A percentile compares a stretch with the other conserved stretches of the same genome.
phyloP scores from a whole-genome alignment of 2,113 vertebrate species.

The Salvelinus namaycush region DNA sequence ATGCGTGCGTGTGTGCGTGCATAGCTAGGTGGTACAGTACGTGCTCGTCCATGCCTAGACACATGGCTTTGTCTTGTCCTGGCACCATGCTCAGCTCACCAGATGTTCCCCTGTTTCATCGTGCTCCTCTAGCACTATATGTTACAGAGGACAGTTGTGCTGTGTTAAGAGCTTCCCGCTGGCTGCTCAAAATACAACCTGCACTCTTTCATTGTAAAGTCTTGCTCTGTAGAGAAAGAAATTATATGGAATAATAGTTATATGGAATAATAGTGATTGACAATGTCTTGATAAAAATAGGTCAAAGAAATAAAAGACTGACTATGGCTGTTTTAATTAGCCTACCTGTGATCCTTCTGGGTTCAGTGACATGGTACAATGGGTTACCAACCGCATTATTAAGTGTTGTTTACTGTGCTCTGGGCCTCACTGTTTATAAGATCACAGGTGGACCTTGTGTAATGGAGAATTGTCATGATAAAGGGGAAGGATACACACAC shows the following conservation, averaged over 20 bases:
- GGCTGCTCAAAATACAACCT: slow-evolving; percentile 54
- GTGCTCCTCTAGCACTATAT: slow-evolving; percentile 65
- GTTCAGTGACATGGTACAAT: background rate
- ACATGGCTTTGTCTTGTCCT: slow-evolving; percentile 79
- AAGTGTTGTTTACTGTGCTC: background rate
- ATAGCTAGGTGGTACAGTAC: slow-evolving; percentile 21
- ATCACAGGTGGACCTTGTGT: slow-evolving; percentile 10
- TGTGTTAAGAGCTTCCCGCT: slow-evolving; percentile 14
- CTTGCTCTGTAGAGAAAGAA: slow-evolving; percentile 34
- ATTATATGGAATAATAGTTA: background rate
- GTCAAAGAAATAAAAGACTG: background rate
- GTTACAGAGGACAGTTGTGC: slow-evolving; percentile 56
- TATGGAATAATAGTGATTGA: background rate
- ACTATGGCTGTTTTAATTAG: background rate
- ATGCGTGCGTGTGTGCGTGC: slow-evolving; percentile 32
- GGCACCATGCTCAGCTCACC: slow-evolving; percentile 73
- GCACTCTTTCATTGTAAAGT: slow-evolving; percentile 36
- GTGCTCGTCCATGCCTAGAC: slow-evolving; percentile 59
- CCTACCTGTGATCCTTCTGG: background rate
- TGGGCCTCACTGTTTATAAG: background rate
- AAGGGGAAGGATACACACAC: background rate
- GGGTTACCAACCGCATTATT: background rate
- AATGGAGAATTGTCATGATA: background rate
- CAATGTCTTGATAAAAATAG: background rate
- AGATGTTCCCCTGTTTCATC: slow-evolving; percentile 81